Evolutionary conservation across 2,888 invertebrate genomes (phyloP).

Genomic region (Autographa pulchrina): DNA sequence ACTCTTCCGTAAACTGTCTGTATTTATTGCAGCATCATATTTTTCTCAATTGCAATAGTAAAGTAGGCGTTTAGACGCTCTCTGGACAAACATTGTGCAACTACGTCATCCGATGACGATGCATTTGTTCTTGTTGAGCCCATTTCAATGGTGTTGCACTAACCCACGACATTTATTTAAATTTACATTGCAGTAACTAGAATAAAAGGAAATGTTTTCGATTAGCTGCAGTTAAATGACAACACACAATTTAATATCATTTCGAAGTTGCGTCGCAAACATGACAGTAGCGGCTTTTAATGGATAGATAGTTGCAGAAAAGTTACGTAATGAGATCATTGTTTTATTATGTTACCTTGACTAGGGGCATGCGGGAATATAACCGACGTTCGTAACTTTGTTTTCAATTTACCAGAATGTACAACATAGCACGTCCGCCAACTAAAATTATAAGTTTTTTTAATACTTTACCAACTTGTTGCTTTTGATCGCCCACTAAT

Average conservation of each 20-base stretch:
- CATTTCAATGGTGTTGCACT: constrained; percentile 55
- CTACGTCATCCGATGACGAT: constrained; percentile 58
- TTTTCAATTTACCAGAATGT: constrained; percentile 34
- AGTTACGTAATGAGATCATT: constrained; percentile 61
- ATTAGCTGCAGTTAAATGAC: constrained; percentile 26
- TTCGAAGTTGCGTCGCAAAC: constrained; percentile 19
- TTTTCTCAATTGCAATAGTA: constrained; percentile 67
- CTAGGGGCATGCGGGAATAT: constrained; percentile 41
- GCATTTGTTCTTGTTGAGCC: constrained; percentile 63
- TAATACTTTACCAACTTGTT: constrained; percentile 44
- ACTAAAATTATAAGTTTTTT: constrained; percentile 47
- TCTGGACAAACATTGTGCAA: constrained; percentile 66
- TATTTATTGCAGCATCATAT: constrained; percentile 70
- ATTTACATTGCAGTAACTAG: constrained; percentile 22
- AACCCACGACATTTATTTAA: constrained; percentile 26
- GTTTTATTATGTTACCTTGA: constrained; percentile 55
- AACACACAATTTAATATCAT: constrained; percentile 32
- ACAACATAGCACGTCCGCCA: constrained; percentile 20
- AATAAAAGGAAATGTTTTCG: constrained; percentile 37
- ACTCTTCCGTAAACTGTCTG: constrained; percentile 73
- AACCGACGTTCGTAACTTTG: constrained; percentile 26
- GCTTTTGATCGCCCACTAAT: constrained; percentile 41
- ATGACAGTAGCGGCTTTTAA: constrained; percentile 30
- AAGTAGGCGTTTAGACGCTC: constrained; percentile 61
- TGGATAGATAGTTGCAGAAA: constrained; percentile 44